phyloP scores from a whole-genome alignment of 2,888 invertebrate genomes.

The Tachina lurida region DNA sequence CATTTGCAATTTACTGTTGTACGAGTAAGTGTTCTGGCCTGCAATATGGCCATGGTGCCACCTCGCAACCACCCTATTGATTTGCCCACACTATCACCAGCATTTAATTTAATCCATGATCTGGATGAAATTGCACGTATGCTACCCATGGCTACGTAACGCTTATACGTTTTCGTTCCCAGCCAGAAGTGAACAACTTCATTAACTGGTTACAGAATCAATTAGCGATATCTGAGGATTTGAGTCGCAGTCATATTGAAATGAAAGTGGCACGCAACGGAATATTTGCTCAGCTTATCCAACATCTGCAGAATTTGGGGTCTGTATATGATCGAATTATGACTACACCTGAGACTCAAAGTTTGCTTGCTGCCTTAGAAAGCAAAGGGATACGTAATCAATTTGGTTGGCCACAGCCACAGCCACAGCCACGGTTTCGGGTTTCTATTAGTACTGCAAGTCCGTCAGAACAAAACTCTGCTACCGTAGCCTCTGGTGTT shows the following conservation, averaged over 20 bases:
- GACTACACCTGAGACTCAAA: conserved; percentile 73
- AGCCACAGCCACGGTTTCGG: conserved; percentile 16
- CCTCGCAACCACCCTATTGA: conserved; percentile 8
- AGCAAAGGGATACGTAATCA: conserved; percentile 78
- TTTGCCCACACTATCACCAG: no score
- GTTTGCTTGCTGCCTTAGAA: conserved; percentile 74
- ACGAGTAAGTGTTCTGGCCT: conserved; percentile 35
- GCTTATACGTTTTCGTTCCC: conserved; percentile 75
- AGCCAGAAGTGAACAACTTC: conserved; percentile 78
- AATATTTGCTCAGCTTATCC: conserved; percentile 77
- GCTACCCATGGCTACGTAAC: conserved; percentile 73
- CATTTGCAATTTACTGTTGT: conserved; percentile 42
- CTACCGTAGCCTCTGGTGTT: background rate
- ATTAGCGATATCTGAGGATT: conserved; percentile 72
- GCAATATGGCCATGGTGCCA: conserved; percentile 18
- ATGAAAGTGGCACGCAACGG: conserved; percentile 76
- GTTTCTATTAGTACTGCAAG: conserved; percentile 1
- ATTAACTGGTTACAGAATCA: conserved; percentile 77
- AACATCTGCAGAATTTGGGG: conserved; percentile 73
- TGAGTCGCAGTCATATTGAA: conserved; percentile 75
- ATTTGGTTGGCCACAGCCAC: conserved; percentile 75
- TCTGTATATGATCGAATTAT: conserved; percentile 79
- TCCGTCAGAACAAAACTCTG: background rate
- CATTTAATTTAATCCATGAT: conserved; percentile 68
- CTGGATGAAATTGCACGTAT: conserved; percentile 63